phyloP scores from a whole-genome alignment of 2,113 vertebrate genomes.

The Addax nasomaculatus region DNA sequence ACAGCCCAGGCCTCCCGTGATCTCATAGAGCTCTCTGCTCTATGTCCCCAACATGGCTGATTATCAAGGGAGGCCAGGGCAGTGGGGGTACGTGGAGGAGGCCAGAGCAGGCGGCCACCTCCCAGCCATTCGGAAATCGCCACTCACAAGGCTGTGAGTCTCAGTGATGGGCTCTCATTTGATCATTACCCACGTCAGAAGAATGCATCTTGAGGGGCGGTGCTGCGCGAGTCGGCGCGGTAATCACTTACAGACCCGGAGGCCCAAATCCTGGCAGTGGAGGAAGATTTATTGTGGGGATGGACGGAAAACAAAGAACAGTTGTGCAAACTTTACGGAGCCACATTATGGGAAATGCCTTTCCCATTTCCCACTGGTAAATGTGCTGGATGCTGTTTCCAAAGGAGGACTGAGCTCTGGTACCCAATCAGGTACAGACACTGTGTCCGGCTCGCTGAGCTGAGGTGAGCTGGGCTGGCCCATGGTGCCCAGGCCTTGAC shows the following conservation, averaged over 20 bases:
- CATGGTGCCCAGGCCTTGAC: not conserved
- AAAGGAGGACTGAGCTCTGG: constrained; percentile 59
- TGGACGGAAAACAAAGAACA: constrained; percentile 82
- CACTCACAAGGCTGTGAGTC: constrained; percentile 61
- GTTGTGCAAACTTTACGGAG: constrained; percentile 83
- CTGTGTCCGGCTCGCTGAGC: not conserved
- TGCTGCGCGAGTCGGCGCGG: constrained; percentile 64
- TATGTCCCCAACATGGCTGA: not conserved
- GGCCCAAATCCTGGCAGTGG: constrained; percentile 78
- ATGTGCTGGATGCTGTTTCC: constrained; percentile 74
- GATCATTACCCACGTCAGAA: constrained; percentile 77
- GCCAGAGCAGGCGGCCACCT: not conserved
- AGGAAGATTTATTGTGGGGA: constrained; percentile 83
- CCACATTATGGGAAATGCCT: constrained; percentile 80
- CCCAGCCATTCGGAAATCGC: not conserved
- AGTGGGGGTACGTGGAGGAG: fast-evolving
- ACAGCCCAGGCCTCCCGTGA: no score
- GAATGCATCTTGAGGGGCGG: constrained; percentile 75
- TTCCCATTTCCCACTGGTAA: constrained; percentile 81
- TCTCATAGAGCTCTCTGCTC: not conserved
- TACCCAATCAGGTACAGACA: not conserved
- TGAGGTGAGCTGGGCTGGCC: not conserved
- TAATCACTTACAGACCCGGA: constrained; percentile 84
- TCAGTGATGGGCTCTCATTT: constrained; percentile 72
- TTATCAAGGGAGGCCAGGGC: not conserved